Conservation (phyloP, 2,888 invertebrate genomes). For the Drosophila peninsularis region DNA sequence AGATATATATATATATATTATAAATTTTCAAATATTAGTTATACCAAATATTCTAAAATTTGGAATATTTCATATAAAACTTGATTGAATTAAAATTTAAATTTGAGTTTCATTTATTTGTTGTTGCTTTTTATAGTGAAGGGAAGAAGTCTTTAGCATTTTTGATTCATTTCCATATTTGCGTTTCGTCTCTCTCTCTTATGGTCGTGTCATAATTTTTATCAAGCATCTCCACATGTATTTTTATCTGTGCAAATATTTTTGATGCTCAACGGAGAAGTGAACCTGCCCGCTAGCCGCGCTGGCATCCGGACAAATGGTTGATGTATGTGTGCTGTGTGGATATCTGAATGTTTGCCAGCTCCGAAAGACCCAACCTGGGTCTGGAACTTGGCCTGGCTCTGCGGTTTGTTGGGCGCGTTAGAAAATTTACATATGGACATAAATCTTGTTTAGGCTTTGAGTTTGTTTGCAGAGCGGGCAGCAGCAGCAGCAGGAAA, state of each 20-base stretch:
- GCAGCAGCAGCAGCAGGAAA: conserved; percentile 22
- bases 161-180: conserved; percentile 26
- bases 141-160: not conserved
- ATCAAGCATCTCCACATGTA: conserved; percentile 8
- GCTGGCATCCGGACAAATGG: conserved; percentile 24
- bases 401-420: conserved; percentile 61
- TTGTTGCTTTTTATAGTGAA: not conserved
- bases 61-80: no score
- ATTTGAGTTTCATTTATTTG: not conserved
- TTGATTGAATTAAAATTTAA: not conserved
- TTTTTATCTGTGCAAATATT: conserved; percentile 40
- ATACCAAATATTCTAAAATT: no score
- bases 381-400: not conserved
- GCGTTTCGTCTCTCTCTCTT: not conserved
- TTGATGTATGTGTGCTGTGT: conserved; percentile 53
- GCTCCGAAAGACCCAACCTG: not conserved
- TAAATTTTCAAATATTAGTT: no score
- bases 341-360: conserved; percentile 60
- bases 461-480: conserved; percentile 57
- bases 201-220: conserved; percentile 39
- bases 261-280: conserved; percentile 18
- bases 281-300: conserved; percentile 1
- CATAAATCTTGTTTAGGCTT: conserved; percentile 77
- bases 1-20: no score
- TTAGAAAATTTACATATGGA: conserved; percentile 74